phyloP scores from a whole-genome alignment of 2,113 vertebrate species.

The Campylomormyrus numenius region DNA sequence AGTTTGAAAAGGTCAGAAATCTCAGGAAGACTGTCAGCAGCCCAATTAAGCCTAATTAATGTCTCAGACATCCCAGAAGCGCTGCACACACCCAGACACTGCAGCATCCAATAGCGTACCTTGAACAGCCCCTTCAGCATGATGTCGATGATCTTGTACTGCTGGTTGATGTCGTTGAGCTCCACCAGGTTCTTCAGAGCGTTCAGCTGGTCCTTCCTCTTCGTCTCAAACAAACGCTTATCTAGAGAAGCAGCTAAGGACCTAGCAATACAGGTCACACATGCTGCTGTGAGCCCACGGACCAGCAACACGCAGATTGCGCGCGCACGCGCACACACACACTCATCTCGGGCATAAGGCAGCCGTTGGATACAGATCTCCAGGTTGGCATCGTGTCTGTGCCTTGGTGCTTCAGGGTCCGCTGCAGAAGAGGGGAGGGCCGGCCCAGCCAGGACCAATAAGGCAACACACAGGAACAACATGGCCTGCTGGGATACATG shows the following conservation, averaged over 20 bases:
- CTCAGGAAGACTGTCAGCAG: not conserved
- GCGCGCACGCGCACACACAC: no score
- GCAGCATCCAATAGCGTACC: constrained; percentile 51
- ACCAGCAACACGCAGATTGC: not conserved
- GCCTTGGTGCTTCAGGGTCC: constrained; percentile 57
- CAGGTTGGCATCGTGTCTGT: constrained; percentile 72
- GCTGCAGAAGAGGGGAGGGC: constrained; percentile 42
- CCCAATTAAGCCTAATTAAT: not conserved
- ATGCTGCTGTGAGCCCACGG: not conserved
- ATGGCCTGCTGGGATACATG: constrained; percentile 64
- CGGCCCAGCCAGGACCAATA: constrained; percentile 57
- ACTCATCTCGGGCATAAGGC: not conserved
- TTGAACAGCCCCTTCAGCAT: constrained; percentile 98
- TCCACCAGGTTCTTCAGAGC: constrained; percentile 92
- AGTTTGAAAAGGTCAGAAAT: constrained; percentile 5
- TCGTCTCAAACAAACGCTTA: constrained; percentile 94
- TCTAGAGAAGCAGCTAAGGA: constrained; percentile 62
- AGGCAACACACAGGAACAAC: constrained; percentile 52
- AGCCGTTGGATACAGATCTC: constrained; percentile 91
- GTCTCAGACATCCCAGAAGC: not conserved
- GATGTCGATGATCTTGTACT: constrained; percentile 98
- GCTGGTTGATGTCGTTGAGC: constrained; percentile 92
- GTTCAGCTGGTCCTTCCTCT: constrained; percentile 90
- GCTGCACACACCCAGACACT: not conserved
- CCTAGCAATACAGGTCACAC: not conserved